These are phyloP conservation scores for Aselliscus stoliczkanus DNA, from an alignment of 2,797 vertebrate species.

Conservation along the genomic window DNA sequence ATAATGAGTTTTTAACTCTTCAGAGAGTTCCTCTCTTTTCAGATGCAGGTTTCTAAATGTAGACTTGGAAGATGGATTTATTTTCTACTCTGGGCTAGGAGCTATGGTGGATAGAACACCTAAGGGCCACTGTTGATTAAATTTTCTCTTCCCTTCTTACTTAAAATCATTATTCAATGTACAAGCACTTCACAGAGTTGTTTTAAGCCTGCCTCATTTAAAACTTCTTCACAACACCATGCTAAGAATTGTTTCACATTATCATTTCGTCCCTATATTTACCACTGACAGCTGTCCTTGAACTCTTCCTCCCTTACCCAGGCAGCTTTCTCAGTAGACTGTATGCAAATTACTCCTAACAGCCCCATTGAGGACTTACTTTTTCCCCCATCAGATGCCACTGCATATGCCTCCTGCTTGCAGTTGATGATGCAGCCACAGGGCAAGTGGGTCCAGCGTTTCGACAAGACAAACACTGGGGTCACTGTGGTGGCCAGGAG, in stretches of 20 bases:
- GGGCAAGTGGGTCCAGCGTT: constrained; percentile 94
- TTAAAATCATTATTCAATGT: background rate
- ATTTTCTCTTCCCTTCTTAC: background rate
- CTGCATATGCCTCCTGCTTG: constrained; percentile 75
- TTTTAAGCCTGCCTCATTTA: background rate
- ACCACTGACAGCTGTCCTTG: background rate
- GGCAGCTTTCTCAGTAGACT: background rate
- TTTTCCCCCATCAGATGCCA: constrained; percentile 80
- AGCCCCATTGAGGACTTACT: constrained; percentile 75
- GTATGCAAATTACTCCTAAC: no score
- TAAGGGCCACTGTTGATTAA: background rate
- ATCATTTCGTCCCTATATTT: background rate
- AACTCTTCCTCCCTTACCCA: background rate
- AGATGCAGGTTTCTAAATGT: background rate
- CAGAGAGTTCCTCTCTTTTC: background rate
- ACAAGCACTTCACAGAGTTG: background rate
- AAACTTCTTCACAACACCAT: background rate
- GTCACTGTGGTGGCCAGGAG: constrained; percentile 90
- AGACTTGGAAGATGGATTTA: background rate
- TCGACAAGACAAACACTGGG: constrained; percentile 93
- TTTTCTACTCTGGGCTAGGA: background rate
- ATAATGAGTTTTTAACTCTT: background rate
- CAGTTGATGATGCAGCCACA: constrained; percentile 98
- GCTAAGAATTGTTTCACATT: background rate
- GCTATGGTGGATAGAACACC: background rate